These are phyloP conservation scores for Metallyticus violacea DNA, from an alignment of 2,888 invertebrate genomes.

Conservation along the genomic window DNA sequence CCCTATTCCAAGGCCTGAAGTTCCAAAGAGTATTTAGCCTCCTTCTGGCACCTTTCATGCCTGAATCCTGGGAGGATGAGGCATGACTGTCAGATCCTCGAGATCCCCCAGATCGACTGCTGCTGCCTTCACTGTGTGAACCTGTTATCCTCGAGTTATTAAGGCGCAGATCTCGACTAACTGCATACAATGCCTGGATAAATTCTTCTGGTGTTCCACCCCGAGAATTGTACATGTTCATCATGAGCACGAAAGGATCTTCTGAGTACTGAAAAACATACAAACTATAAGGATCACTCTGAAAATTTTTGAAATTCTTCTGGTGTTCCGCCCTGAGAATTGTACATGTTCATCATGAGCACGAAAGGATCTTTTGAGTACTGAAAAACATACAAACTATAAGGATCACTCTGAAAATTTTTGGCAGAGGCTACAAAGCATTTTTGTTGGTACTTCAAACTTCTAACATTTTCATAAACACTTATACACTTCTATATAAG, in stretches of 20 bases:
- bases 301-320: no score
- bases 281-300: no score
- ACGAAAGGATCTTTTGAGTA: constrained; percentile 38
- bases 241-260: constrained; percentile 39
- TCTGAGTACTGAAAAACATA: constrained; percentile 30
- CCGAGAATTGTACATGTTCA: constrained; percentile 37
- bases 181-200: constrained; percentile 39
- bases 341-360: constrained; percentile 38
- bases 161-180: constrained; percentile 35
- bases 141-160: constrained; percentile 11
- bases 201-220: constrained; percentile 42
- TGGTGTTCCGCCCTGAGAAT: constrained; percentile 39
- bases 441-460: no score
- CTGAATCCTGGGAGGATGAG: constrained; percentile 21
- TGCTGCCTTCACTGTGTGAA: constrained; percentile 14
- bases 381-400: constrained; percentile 21
- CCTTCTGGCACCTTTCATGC: not conserved
- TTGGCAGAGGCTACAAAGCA: no score
- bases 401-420: no score
- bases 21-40: not conserved
- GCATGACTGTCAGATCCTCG: constrained; percentile 15
- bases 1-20: constrained; percentile 9
- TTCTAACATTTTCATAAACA: no score
- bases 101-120: constrained; percentile 22
- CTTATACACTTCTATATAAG: no score